Base-by-base conservation (phyloP, 37 sponge, comb jelly and placozoan genomes). In the Dysidea cf. avara region DNA sequence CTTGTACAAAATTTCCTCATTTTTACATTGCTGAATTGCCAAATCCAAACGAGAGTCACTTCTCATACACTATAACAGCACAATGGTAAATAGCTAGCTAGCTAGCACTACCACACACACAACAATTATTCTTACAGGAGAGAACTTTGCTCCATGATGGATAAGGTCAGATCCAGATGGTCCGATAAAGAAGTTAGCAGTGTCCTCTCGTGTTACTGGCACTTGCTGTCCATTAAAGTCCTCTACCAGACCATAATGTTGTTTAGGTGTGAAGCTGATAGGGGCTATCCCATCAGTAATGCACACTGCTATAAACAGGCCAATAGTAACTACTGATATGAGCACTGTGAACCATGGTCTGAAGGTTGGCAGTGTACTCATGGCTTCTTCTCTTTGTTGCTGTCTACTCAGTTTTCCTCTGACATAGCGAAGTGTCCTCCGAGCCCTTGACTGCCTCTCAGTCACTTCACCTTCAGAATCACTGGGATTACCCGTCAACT, bases 171-270 rank as follows among this genome's bases (percentile, higher is more conserved):
- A 56, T 25, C 47, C 80, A 16, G 86, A 72, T 21, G 97, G 79
- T 6, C 97, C 97, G 7, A 89, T 80, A 76, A 92, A 96, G 74
- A 92, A 72, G 81, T 96, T 96, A 34, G 92, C 73, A 1, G 83
- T 53, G 14, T 72, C 80, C 13, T 75, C 54, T 56, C 69, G 39
- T 0, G 68, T 39, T 1, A 39, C 62, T 40, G 24, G 21, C 26
- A 26, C 18, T 17, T 26, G 18, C 20, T 16, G 20, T 25, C 63
- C 63, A 36, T 56, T 66, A 29, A 83, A 83, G 0, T 68, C 80
- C 6, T 35, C 62, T 1, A 83, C 35, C 0, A 29, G 28, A 4
- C 33, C 39, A 46, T 7, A 9, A 7, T 61, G 58, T 31, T 12
- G 57, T 35, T 69, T 31, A 20, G 90, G 79, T 1, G 64, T 66